These are phyloP conservation scores for Drosophila fungiperda DNA, from an alignment of 2,888 invertebrate species.

Conservation along the genomic window DNA sequence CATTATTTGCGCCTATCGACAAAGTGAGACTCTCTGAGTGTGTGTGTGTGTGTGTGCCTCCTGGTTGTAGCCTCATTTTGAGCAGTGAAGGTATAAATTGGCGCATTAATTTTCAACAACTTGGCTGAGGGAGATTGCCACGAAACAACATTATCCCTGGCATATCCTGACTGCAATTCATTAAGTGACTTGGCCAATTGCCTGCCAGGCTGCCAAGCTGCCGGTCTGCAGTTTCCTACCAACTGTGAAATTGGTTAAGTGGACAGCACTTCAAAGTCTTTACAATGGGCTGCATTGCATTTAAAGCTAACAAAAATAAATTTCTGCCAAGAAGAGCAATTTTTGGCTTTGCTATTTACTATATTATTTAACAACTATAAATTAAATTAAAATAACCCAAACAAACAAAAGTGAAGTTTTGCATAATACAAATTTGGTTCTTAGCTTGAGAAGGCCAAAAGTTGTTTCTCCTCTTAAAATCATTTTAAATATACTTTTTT, in stretches of 20 bases:
- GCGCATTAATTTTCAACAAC: constrained; percentile 61
- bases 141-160: constrained; percentile 54
- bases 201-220: constrained; percentile 55
- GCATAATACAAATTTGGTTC: neutral
- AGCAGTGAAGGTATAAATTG: constrained; percentile 28
- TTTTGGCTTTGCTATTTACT: neutral
- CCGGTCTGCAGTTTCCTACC: constrained; percentile 46
- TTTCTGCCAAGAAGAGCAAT: neutral
- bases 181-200: constrained; percentile 74
- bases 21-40: neutral
- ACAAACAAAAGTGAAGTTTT: neutral
- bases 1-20: constrained; percentile 56
- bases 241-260: constrained; percentile 43
- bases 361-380: neutral
- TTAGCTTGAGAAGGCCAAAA: neutral
- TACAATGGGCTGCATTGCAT: constrained; percentile 27
- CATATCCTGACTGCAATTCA: constrained; percentile 59
- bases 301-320: neutral
- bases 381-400: neutral
- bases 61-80: constrained; percentile 26
- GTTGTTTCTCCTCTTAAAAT: neutral
- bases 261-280: constrained; percentile 28
- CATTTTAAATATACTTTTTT: neutral
- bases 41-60: constrained; percentile 9
- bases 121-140: constrained; percentile 38